phyloP scores from a whole-genome alignment of 2,888 invertebrate species.

The Gastrophysa polygoni region DNA sequence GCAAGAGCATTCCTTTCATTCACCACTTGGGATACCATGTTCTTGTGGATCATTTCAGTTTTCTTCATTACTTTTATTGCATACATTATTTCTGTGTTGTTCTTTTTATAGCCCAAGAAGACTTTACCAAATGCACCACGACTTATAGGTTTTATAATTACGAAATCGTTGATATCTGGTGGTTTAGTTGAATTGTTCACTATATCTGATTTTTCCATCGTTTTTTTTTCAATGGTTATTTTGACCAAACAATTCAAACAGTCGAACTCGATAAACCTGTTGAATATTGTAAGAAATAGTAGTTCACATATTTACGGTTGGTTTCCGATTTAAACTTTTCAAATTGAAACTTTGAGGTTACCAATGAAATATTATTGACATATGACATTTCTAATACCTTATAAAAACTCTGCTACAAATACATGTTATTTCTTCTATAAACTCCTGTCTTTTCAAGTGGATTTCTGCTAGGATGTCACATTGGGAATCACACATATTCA shows the following conservation, averaged over 20 bases:
- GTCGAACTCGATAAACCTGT: too few species aligned
- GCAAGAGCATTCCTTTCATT: constrained; percentile 93
- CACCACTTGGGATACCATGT: constrained; percentile 90
- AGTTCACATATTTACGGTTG: too few species aligned
- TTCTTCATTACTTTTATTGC: constrained; percentile 97
- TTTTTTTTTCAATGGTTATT: constrained; percentile 10
- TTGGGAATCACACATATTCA: constrained; percentile 61
- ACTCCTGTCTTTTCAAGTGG: constrained; percentile 61
- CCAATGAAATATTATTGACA: too few species aligned
- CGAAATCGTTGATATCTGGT: constrained; percentile 89
- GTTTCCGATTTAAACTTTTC: too few species aligned
- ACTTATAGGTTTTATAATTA: constrained; percentile 91
- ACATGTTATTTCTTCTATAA: constrained; percentile 63
- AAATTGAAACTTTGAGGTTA: constrained; percentile 1
- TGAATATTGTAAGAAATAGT: too few species aligned
- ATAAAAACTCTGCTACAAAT: constrained; percentile 74
- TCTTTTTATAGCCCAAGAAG: constrained; percentile 89
- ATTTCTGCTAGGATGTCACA: constrained; percentile 75
- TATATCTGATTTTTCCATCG: constrained; percentile 23
- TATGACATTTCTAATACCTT: constrained; percentile 60
- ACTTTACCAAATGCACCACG: constrained; percentile 96
- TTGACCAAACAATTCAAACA: too few species aligned
- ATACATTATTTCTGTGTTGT: constrained; percentile 78
- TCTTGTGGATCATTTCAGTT: constrained; percentile 93
- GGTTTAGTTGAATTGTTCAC: constrained; percentile 53